Base-by-base conservation (phyloP, 2,888 invertebrate species). In the Thera obeliscata region DNA sequence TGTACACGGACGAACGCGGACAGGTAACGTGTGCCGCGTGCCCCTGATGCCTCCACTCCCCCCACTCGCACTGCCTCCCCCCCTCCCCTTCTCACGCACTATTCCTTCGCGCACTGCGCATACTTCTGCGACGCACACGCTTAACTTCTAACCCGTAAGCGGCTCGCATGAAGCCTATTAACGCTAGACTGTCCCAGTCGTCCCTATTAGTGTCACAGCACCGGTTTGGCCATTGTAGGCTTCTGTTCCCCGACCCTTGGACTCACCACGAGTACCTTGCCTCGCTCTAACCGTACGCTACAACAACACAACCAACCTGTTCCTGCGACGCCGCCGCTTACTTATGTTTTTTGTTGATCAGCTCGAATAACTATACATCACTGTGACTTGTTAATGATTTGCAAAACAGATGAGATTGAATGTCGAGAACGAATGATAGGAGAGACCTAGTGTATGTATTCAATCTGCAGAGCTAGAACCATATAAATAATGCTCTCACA, bases 1-100 rank as follows among this genome's bases (percentile, higher is more conserved):
- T 97, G 95, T 98, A 98, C 96, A 98, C 98, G 95, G 98, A 98
- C 95, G 97, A 97, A 94, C 97, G 97, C 95, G 98, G 97, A 96
- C 98, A 98, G 98, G 98, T 98, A 97, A 95, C 94, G 94, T 76
- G 91, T 93, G 91, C 86, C 87, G 89, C 86, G 86, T 86, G 86
- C 85, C 74, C 69, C 71, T 65, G 69, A 66, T 69, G 70, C 56
- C 74, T 62, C 61, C 67, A 64, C 69, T 68, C 69, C 67, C 64
- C 43, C 43, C 43, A 46, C 33, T 56, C 60, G 46, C 65, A 55
- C 66, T 43, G 50, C 54, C 60, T 3, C 43, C 11, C 1, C 49
- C 41, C 55, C 56, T 11, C 66, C 64, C 22, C 22, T 22, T 49
- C 52, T 66, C 74, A 66, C 73, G 69, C 67, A 59, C 64, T 33